These are phyloP conservation scores for Syndactyla subalaris DNA, from an alignment of 2,797 vertebrate genomes.

Conservation along the genomic window DNA sequence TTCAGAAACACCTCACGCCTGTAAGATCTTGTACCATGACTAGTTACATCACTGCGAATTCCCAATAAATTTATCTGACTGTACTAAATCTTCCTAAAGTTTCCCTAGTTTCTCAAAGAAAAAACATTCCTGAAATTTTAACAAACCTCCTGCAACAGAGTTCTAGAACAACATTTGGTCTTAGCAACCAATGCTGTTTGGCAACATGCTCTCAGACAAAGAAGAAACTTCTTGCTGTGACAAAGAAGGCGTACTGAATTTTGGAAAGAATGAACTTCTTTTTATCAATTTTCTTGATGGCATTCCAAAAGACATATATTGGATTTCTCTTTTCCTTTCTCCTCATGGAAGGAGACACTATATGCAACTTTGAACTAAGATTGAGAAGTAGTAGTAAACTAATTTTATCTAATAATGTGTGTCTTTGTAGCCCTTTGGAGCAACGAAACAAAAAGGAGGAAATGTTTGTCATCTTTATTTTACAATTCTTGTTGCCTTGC, in stretches of 20 bases:
- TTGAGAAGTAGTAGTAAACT: background rate
- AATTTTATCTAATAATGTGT: background rate
- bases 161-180: background rate
- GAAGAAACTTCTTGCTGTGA: background rate
- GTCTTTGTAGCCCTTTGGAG: background rate
- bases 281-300: background rate
- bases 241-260: background rate
- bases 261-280: background rate
- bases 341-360: background rate
- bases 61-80: background rate
- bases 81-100: background rate
- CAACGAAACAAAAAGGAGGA: background rate
- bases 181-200: background rate
- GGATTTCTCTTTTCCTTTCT: background rate
- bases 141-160: background rate
- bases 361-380: background rate
- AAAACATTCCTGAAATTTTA: background rate
- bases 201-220: background rate
- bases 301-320: background rate
- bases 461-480: background rate
- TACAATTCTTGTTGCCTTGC: background rate
- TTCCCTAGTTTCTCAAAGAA: background rate
- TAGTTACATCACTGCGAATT: background rate
- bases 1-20: background rate
- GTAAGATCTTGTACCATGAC: background rate